Percentiles rank a stretch among this genome's conserved stretches.
Conservation (phyloP, 2,797 vertebrate species). For the Cyclura pinguis region DNA sequence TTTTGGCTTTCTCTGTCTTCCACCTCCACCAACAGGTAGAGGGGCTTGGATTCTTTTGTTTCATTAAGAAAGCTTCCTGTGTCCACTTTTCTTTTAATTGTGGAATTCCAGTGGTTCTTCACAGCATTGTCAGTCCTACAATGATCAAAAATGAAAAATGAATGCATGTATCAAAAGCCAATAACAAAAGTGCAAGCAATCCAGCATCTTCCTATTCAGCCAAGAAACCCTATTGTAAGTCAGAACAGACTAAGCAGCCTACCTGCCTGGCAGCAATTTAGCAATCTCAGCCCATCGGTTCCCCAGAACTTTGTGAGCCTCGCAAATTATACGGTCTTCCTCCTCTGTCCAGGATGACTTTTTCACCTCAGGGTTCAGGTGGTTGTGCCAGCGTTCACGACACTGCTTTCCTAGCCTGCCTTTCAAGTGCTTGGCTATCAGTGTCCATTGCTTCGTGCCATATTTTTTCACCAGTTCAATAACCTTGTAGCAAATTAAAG, state of each 20-base stretch:
- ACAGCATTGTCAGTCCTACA: slow-evolving; percentile 97
- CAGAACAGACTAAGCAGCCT: slow-evolving; percentile 26
- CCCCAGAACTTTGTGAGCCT: slow-evolving; percentile 93
- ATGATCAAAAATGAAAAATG: neutral
- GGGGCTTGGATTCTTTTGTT: slow-evolving; percentile 74
- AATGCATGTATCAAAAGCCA: neutral
- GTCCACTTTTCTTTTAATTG: slow-evolving; percentile 96
- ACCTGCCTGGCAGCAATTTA: slow-evolving; percentile 96
- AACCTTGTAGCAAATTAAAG: slow-evolving; percentile 82
- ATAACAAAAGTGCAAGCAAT: neutral
- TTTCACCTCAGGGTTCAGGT: slow-evolving; percentile 97
- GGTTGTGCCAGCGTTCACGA: slow-evolving; percentile 98
- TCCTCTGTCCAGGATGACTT: slow-evolving; percentile 98
- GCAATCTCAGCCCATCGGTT: slow-evolving; percentile 99
- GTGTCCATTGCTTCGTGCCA: slow-evolving; percentile 96
- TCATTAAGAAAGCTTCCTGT: slow-evolving; percentile 88
- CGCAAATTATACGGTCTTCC: slow-evolving; percentile 96
- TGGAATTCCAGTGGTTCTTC: slow-evolving; percentile 99
- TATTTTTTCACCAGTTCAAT: slow-evolving; percentile 95
- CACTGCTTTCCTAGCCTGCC: slow-evolving; percentile 97
- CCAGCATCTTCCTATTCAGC: neutral
- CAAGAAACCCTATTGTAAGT: neutral
- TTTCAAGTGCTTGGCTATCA: slow-evolving; percentile 96
- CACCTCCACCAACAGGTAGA: slow-evolving; percentile 77
- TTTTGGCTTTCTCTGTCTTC: slow-evolving; percentile 77